Conservation (phyloP, 2,888 invertebrate species). For the Nasonia oneida region DNA sequence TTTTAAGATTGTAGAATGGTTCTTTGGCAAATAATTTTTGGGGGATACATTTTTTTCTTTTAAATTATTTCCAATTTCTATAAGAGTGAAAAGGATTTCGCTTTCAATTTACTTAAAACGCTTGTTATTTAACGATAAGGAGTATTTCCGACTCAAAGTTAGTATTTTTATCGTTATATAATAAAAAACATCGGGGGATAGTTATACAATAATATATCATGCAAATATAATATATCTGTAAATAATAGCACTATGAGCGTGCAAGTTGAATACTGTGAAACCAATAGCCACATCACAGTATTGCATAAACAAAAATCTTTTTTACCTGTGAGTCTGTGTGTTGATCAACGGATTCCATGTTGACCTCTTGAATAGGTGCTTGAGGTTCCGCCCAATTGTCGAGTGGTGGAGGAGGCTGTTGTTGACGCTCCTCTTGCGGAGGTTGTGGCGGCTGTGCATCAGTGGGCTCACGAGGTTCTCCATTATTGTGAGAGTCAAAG, state of each 20-base stretch:
- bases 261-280: not conserved
- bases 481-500: not conserved
- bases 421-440: not conserved
- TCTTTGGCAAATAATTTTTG: not conserved
- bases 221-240: conserved; percentile 1
- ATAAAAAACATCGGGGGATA: not conserved
- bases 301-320: not conserved
- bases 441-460: not conserved
- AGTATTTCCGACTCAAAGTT: too few relatives aligned
- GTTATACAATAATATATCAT: not conserved
- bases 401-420: not conserved
- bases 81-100: not conserved
- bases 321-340: not conserved
- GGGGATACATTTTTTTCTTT: not conserved
- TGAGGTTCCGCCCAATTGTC: not conserved
- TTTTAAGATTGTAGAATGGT: conserved; percentile 53
- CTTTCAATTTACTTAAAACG: not conserved
- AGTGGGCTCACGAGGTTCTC: not conserved
- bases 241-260: not conserved
- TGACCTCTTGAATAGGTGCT: not conserved
- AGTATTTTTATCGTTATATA: not conserved
- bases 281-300: not conserved
- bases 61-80: not conserved
- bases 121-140: not conserved
- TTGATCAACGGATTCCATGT: not conserved